Percentiles rank a stretch among this genome's conserved stretches.
Conservation (phyloP, 30 jellyfish, hydroid and myxozoan species). For the Aurelia sp. region DNA sequence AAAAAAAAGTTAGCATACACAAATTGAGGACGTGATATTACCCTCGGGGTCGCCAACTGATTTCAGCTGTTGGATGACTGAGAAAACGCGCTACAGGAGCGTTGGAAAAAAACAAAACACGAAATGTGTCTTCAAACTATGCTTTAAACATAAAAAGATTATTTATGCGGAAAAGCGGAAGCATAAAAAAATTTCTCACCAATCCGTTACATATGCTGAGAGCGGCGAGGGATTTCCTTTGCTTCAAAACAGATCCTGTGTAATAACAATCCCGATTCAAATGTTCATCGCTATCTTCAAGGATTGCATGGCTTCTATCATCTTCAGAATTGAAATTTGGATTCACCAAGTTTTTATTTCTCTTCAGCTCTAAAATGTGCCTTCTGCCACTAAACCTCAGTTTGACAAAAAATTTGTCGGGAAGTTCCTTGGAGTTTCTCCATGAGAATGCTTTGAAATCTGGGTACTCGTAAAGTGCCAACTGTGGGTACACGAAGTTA, state of each 20-base stretch:
- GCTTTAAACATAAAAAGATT: background rate
- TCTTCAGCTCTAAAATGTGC: constrained; percentile 42
- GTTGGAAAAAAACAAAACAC: background rate
- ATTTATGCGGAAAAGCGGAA: background rate
- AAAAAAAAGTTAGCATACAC: too few relatives aligned
- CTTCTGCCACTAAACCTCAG: constrained; percentile 47
- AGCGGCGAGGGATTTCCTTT: constrained; percentile 82
- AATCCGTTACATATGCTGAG: constrained; percentile 87
- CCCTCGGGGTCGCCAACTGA: too few relatives aligned
- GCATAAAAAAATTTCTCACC: constrained; percentile 61
- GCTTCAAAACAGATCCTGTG: constrained; percentile 69
- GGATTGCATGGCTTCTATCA: background rate
- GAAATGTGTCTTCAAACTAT: background rate
- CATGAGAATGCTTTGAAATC: constrained; percentile 51
- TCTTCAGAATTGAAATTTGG: constrained; percentile 74
- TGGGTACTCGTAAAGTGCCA: constrained; percentile 62
- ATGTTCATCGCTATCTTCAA: constrained; percentile 4
- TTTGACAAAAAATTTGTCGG: constrained; percentile 65
- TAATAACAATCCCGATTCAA: constrained; percentile 60
- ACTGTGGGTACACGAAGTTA: constrained; percentile 57
- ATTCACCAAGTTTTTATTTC: constrained; percentile 52
- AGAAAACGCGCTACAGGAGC: too few relatives aligned
- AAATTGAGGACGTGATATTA: too few relatives aligned
- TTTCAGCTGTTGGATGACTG: too few relatives aligned
- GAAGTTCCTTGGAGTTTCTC: constrained; percentile 74